Conservation (phyloP, 2,113 vertebrate species). For the Brachypteracias leptosomus region DNA sequence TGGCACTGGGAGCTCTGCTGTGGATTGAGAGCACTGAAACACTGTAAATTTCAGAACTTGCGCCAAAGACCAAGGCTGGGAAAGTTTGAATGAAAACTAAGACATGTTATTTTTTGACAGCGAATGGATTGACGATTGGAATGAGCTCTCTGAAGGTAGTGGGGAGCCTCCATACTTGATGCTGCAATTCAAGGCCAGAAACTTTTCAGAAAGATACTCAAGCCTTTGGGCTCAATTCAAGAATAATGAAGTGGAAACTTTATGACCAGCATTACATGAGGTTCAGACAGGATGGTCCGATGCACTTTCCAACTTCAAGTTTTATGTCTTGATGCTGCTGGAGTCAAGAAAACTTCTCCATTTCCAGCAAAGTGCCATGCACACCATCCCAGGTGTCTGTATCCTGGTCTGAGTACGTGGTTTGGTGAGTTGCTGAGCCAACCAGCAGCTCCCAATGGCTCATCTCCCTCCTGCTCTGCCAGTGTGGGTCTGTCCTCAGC, state of each 20-base stretch:
- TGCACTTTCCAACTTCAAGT: background rate
- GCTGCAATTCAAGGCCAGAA: background rate
- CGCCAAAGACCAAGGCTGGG: background rate
- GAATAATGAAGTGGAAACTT: background rate
- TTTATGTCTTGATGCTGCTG: background rate
- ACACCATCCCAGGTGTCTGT: rapidly evolving
- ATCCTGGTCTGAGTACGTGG: background rate
- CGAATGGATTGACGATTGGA: background rate
- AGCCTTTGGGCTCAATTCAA: background rate
- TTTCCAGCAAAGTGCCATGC: background rate
- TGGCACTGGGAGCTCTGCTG: background rate
- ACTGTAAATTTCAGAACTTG: background rate
- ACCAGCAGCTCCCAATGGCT: background rate
- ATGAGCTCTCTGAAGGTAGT: background rate
- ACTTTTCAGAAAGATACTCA: background rate
- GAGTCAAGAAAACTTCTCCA: background rate
- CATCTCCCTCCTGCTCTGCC: background rate
- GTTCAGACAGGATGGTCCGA: background rate
- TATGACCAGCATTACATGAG: background rate
- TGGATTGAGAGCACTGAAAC: background rate
- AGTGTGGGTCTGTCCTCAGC: background rate
- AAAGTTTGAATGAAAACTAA: background rate
- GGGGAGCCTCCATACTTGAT: background rate
- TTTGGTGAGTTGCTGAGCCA: background rate
- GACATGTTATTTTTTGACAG: slow-evolving; percentile 5